Percentiles rank a stretch among this genome's conserved stretches.
phyloP scores from a whole-genome alignment of 37 sponge, comb jelly and placozoan species.

The Bolinopsis microptera region DNA sequence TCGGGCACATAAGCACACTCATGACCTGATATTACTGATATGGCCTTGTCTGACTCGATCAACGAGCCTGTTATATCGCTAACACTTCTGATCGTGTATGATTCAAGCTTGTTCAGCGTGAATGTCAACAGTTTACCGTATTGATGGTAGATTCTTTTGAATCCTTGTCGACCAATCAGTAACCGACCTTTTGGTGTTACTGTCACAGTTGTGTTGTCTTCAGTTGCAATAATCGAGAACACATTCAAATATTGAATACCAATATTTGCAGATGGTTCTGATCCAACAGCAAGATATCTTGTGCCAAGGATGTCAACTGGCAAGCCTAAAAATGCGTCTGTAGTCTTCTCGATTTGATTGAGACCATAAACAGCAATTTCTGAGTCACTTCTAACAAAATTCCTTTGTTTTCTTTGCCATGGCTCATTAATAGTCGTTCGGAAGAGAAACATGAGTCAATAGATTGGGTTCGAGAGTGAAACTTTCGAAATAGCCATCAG shows the following conservation, averaged over 20 bases:
- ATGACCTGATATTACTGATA: constrained; percentile 68
- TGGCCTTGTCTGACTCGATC: constrained; percentile 30
- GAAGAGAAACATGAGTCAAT: constrained; percentile 44
- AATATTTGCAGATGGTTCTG: background rate
- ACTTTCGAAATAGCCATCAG: background rate
- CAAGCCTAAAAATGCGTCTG: constrained; percentile 33
- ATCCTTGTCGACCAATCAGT: background rate
- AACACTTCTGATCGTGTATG: constrained; percentile 46
- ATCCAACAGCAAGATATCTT: constrained; percentile 19
- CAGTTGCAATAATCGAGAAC: constrained; percentile 3
- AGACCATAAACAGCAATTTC: constrained; percentile 57
- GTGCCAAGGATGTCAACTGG: constrained; percentile 32
- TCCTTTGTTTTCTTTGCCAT: constrained; percentile 31
- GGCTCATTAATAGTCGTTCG: constrained; percentile 30
- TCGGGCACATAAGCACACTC: constrained; percentile 67
- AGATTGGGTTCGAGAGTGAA: background rate
- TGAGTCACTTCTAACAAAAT: constrained; percentile 19
- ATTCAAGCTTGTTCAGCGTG: background rate
- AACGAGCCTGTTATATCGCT: constrained; percentile 35
- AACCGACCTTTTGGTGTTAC: background rate
- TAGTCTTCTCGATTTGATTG: constrained; percentile 30
- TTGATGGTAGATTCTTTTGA: background rate
- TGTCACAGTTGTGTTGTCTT: constrained; percentile 64
- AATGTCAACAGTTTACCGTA: background rate
- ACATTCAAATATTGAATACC: background rate